Percentiles rank a stretch among this genome's conserved stretches.
Evolutionary conservation across 2,888 invertebrate species (phyloP).

Genomic region (Cryptocheilus praepositus): DNA sequence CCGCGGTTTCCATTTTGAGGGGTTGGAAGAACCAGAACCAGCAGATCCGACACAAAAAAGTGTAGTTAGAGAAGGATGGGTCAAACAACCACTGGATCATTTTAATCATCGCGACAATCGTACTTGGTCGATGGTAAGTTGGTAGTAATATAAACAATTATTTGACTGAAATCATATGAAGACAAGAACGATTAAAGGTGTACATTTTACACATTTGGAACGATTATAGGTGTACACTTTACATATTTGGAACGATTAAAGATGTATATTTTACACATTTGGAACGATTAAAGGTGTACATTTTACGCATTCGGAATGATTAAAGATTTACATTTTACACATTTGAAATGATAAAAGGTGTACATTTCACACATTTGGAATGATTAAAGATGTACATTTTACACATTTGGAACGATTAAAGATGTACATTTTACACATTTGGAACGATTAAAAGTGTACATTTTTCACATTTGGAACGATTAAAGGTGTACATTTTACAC

Average conservation of each 20-base stretch:
- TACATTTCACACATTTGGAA: no score
- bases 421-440: not conserved
- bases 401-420: not conserved
- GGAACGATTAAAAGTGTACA: no score
- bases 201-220: no score
- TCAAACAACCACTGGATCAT: conserved; percentile 78
- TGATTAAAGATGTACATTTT: no score
- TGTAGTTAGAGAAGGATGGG: conserved; percentile 71
- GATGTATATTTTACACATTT: not conserved
- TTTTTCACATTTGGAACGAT: no score
- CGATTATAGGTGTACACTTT: no score
- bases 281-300: not conserved
- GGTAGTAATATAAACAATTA: not conserved
- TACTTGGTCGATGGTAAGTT: conserved; percentile 78
- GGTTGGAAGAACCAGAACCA: conserved; percentile 52
- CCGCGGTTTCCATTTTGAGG: conserved; percentile 60
- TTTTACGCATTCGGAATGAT: no score
- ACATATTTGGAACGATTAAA: not conserved
- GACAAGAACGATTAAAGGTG: not conserved
- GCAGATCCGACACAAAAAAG: not conserved
- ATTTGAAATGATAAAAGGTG: not conserved
- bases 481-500: not conserved
- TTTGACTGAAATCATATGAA: not conserved
- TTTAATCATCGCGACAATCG: conserved; percentile 77
- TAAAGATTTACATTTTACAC: no score